Conservation (phyloP, 1,140 invertebrate genomes). For the Tyrophagus putrescentiae region DNA sequence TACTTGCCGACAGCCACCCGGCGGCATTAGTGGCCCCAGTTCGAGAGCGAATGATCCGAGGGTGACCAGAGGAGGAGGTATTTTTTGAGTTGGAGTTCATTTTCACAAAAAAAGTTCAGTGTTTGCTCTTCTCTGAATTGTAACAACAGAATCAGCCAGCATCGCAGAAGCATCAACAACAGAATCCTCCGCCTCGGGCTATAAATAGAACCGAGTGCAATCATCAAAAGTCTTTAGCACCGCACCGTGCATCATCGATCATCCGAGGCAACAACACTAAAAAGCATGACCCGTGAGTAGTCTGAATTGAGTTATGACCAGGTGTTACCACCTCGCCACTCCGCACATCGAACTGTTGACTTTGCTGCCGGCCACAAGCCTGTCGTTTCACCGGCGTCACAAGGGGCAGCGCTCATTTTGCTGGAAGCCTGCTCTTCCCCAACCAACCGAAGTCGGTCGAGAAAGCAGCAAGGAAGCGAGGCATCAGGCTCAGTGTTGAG, state of each 20-base stretch:
- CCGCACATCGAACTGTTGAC: slow-evolving; percentile 16
- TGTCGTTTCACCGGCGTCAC: slow-evolving; percentile 10
- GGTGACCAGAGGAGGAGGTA: no score
- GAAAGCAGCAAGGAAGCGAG: no score
- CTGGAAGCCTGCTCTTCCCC: no score
- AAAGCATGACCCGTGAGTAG: slow-evolving; percentile 13
- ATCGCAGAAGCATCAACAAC: not conserved
- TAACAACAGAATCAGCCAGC: no score
- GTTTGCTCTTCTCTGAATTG: no score
- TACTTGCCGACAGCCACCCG: not conserved
- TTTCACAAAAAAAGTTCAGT: no score
- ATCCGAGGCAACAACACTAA: no score
- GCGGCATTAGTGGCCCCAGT: not conserved
- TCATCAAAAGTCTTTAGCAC: no score
- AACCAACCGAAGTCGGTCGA: no score
- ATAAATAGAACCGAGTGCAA: not conserved
- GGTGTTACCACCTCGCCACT: not conserved
- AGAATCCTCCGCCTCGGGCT: not conserved
- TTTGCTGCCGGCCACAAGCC: slow-evolving; percentile 8
- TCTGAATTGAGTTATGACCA: slow-evolving; percentile 15
- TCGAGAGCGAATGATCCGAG: not conserved
- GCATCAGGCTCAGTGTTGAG: slow-evolving; percentile 15
- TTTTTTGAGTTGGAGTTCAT: no score
- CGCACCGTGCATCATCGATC: no score
- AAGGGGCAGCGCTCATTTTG: not conserved